Percentiles rank a stretch among this genome's conserved stretches.
Evolutionary conservation across 2,888 invertebrate species (phyloP).

Genomic region (Alentia gelatinosa): DNA sequence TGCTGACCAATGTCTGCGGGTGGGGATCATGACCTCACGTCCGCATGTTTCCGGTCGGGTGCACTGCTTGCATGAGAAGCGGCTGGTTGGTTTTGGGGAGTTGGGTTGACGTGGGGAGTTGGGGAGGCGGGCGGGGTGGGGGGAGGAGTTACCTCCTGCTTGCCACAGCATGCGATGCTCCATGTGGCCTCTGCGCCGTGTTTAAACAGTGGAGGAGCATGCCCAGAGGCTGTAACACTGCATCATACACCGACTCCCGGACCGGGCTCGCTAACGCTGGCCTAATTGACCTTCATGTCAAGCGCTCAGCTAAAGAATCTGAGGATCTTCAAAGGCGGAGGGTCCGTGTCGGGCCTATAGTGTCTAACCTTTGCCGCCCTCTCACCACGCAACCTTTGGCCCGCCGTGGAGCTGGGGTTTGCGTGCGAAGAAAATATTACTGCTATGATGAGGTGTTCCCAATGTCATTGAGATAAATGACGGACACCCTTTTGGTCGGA

Average conservation of each 20-base stretch:
- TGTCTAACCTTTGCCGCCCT: not conserved
- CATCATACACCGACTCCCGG: not conserved
- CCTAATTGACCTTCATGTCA: slow-evolving; percentile 3
- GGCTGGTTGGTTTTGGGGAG: not conserved
- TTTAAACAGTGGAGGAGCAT: slow-evolving; percentile 19
- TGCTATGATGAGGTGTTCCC: not conserved
- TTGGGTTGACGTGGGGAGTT: not conserved
- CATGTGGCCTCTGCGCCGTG: not conserved
- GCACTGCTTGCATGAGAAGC: not conserved
- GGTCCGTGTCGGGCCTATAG: not conserved
- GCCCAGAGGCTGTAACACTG: not conserved
- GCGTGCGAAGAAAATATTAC: not conserved
- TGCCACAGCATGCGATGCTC: not conserved
- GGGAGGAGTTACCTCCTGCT: not conserved
- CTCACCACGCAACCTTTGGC: not conserved
- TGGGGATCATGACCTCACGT: too few relatives aligned
- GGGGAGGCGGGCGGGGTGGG: not conserved
- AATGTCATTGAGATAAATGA: not conserved
- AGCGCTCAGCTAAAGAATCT: not conserved
- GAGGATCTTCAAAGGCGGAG: not conserved
- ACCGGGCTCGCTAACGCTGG: not conserved
- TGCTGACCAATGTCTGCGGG: too few relatives aligned
- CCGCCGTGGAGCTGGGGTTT: not conserved
- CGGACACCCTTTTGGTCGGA: not conserved
- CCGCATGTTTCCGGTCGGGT: not conserved